phyloP scores from a whole-genome alignment of 2,797 vertebrate species.

The Geotrypetes seraphini region DNA sequence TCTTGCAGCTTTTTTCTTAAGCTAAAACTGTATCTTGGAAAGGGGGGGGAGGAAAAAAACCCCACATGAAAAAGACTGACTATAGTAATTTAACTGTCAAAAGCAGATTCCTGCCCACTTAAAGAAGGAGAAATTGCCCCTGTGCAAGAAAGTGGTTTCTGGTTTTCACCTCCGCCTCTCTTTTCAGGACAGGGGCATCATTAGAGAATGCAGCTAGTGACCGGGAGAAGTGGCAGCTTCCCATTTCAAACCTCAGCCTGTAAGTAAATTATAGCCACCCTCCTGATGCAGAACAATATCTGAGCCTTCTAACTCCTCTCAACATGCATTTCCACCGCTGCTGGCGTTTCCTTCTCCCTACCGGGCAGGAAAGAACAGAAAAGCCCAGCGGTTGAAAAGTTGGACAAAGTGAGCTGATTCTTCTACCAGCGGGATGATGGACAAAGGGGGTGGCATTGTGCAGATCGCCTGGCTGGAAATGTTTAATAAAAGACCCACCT shows the following conservation, averaged over 20 bases:
- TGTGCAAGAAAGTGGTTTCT: not conserved
- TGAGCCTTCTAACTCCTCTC: not conserved
- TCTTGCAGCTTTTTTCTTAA: too few species aligned
- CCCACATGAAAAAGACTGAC: conserved; percentile 38
- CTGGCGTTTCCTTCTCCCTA: not conserved
- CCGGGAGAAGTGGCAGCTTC: conserved; percentile 23
- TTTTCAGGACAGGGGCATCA: conserved; percentile 24
- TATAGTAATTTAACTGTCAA: conserved; percentile 30
- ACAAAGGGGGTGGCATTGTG: too few species aligned
- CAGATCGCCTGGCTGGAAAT: too few species aligned
- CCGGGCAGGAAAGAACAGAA: too few species aligned
- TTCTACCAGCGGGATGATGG: too few species aligned
- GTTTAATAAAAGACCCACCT: too few species aligned
- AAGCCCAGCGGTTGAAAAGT: too few species aligned
- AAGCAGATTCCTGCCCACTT: conserved; percentile 35
- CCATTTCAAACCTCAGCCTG: conserved; percentile 9
- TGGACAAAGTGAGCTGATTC: too few species aligned
- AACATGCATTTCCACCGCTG: not conserved
- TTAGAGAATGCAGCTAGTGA: conserved; percentile 11
- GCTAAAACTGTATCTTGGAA: too few species aligned
- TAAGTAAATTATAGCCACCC: conserved; percentile 11
- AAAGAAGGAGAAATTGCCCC: conserved; percentile 35
- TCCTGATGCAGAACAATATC: not conserved
- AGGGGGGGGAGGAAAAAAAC: too few species aligned
- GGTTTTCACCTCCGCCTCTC: conserved; percentile 15